Evolutionary conservation across 2,113 vertebrate species (phyloP).

Genomic region (Argyrosomus japonicus): DNA sequence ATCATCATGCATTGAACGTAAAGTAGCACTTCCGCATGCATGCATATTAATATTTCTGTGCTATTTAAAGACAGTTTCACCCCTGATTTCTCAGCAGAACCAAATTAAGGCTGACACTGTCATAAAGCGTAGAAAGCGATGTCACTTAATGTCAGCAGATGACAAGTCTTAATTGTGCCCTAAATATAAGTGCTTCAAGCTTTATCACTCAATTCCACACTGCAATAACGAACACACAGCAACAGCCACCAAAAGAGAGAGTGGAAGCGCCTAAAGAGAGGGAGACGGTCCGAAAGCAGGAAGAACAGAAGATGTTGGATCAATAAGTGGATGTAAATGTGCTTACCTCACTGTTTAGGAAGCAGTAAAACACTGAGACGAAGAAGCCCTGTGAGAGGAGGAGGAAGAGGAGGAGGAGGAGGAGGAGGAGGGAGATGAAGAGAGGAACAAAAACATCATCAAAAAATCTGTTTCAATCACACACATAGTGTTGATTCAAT

Average conservation of each 20-base stretch:
- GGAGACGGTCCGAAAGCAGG: neutral
- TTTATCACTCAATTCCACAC: slow-evolving; percentile 3
- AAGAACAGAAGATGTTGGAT: slow-evolving; percentile 25
- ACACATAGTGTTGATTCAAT: slow-evolving; percentile 30
- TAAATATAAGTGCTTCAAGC: slow-evolving; percentile 32
- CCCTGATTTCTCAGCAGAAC: slow-evolving; percentile 28
- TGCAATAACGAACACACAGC: slow-evolving; percentile 9
- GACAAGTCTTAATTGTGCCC: slow-evolving; percentile 70
- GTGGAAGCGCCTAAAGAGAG: neutral
- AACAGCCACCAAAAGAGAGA: slow-evolving; percentile 33
- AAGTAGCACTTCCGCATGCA: neutral
- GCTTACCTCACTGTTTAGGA: slow-evolving; percentile 94
- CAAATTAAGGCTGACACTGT: slow-evolving; percentile 63
- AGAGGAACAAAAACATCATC: slow-evolving; percentile 33
- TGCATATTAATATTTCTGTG: slow-evolving; percentile 15
- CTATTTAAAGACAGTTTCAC: slow-evolving; percentile 57
- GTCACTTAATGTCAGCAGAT: slow-evolving; percentile 61
- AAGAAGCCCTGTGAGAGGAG: slow-evolving; percentile 89
- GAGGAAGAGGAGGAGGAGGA: neutral
- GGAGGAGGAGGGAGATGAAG: slow-evolving; percentile 40
- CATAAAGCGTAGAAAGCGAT: slow-evolving; percentile 61
- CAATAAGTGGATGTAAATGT: slow-evolving; percentile 42
- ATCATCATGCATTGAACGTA: neutral
- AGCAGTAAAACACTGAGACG: slow-evolving; percentile 94
- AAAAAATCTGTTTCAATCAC: slow-evolving; percentile 44